Conservation (phyloP, 1,140 invertebrate species). For the Drosophila subobscura region DNA sequence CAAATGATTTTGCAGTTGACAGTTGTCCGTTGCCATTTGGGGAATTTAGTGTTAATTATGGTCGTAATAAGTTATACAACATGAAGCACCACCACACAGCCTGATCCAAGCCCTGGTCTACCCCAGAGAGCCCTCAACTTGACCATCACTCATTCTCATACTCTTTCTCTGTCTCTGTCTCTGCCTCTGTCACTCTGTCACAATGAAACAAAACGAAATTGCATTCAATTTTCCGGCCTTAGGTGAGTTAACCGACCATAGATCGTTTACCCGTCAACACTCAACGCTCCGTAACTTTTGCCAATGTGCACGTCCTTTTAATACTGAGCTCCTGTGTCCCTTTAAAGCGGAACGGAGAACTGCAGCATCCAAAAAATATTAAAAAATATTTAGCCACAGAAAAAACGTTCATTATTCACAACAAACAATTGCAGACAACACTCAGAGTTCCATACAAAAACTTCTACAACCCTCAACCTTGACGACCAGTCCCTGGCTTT, state of each 20-base stretch:
- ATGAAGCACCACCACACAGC: constrained; percentile 15
- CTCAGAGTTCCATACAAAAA: too few species aligned
- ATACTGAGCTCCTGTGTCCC: not conserved
- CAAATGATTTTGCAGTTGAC: constrained; percentile 76
- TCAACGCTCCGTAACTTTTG: not conserved
- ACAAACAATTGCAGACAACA: too few species aligned
- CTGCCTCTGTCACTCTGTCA: not conserved
- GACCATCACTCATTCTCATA: constrained; percentile 16
- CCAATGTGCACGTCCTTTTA: not conserved
- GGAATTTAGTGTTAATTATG: constrained; percentile 78
- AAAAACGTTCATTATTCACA: too few species aligned
- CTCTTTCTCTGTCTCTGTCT: not conserved
- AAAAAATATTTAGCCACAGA: too few species aligned
- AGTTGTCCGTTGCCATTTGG: constrained; percentile 71
- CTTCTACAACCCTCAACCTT: too few species aligned
- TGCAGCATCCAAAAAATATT: too few species aligned
- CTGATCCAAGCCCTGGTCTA: not conserved
- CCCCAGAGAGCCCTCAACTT: constrained; percentile 15
- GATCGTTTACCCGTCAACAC: constrained; percentile 15
- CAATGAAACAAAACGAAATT: constrained; percentile 27
- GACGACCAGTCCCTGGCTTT: too few species aligned
- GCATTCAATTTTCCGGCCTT: constrained; percentile 34
- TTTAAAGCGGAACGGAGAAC: too few species aligned
- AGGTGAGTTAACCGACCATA: constrained; percentile 21
- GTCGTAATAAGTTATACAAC: constrained; percentile 74